These are phyloP conservation scores for Serripes groenlandicus DNA, from an alignment of 2,888 invertebrate genomes.

Conservation along the genomic window DNA sequence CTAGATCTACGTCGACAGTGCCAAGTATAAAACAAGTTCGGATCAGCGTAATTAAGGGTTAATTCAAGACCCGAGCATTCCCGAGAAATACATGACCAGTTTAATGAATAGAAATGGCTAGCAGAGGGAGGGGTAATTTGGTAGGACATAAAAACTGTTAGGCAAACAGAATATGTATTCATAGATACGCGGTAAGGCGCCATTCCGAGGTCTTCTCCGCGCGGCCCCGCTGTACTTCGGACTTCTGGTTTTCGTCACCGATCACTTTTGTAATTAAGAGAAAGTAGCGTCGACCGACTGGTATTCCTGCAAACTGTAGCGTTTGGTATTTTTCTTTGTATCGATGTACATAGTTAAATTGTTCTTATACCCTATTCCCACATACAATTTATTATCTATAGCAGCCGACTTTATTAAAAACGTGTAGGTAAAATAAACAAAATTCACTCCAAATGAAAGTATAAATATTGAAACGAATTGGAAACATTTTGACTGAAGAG, in stretches of 20 bases:
- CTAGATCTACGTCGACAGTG: too few species aligned
- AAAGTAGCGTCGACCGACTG: constrained; percentile 44
- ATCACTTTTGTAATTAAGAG: constrained; percentile 44
- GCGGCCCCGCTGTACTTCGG: constrained; percentile 28
- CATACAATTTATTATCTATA: too few species aligned
- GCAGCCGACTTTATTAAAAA: too few species aligned
- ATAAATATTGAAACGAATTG: too few species aligned
- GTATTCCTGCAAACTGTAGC: constrained; percentile 1
- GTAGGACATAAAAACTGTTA: constrained; percentile 61
- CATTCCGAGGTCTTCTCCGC: constrained; percentile 29
- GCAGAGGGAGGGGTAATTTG: constrained; percentile 56
- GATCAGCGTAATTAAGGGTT: too few species aligned
- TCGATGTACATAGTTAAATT: neutral
- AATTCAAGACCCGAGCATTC: neutral
- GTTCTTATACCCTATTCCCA: neutral
- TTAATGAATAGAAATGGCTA: constrained; percentile 53
- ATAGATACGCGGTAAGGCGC: constrained; percentile 47
- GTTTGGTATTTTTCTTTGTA: constrained; percentile 6
- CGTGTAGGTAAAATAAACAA: too few species aligned
- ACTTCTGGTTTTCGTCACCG: constrained; percentile 60
- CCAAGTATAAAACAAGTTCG: too few species aligned
- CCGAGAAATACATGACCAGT: constrained; percentile 40
- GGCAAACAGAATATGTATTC: constrained; percentile 49
- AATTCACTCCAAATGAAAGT: too few species aligned
- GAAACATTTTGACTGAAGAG: too few species aligned